Conservation (phyloP, 2,113 vertebrate species). For the Panthera leo region DNA sequence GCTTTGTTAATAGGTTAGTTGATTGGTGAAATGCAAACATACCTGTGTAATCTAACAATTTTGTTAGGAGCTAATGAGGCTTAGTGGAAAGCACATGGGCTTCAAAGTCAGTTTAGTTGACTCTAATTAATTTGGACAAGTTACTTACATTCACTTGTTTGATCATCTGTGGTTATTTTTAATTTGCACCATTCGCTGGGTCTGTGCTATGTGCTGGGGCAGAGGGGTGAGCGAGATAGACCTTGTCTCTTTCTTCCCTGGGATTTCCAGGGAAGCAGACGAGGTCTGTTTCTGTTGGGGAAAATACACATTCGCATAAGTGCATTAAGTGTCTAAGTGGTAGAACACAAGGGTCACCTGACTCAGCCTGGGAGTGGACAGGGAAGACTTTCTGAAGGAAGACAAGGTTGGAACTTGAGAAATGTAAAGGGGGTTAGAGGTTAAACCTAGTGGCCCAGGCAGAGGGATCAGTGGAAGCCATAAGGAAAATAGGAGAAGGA, state of each 20-base stretch:
- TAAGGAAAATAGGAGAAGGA: not conserved
- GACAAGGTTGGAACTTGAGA: not conserved
- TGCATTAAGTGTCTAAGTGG: rapidly evolving
- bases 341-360: not conserved
- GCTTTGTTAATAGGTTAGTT: slow-evolving; percentile 1
- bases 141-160: not conserved
- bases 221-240: not conserved
- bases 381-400: not conserved
- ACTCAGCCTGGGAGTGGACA: not conserved
- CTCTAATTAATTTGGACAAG: not conserved
- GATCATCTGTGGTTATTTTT: not conserved
- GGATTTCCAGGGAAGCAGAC: not conserved
- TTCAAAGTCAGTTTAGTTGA: slow-evolving; percentile 1
- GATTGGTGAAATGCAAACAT: not conserved
- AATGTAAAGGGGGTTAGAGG: not conserved
- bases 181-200: not conserved
- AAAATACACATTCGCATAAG: rapidly evolving
- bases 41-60: not conserved
- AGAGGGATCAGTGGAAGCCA: not conserved
- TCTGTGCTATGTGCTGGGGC: not conserved
- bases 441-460: not conserved
- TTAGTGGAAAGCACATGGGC: not conserved
- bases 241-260: not conserved
- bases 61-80: not conserved
- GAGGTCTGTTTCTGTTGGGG: not conserved